These are phyloP conservation scores for Blastomussa wellsi DNA, from an alignment of 92 coral and sea anemone genomes.

Conservation along the genomic window DNA sequence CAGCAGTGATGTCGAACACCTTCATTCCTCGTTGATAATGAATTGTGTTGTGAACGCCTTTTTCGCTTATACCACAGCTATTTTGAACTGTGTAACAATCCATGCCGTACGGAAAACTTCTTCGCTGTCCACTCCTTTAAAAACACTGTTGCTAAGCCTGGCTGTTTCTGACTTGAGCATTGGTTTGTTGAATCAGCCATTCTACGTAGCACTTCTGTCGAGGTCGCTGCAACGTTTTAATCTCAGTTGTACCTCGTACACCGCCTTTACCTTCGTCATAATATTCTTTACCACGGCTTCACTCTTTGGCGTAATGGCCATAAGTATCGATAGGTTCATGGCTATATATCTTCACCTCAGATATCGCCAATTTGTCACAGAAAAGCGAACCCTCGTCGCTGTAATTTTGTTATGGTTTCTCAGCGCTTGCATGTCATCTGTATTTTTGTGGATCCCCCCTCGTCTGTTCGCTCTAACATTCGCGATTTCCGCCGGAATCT, in stretches of 20 bases:
- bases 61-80: neutral
- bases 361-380: conserved; percentile 23
- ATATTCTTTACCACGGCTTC: conserved; percentile 25
- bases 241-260: neutral
- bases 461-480: conserved; percentile 8
- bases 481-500: neutral
- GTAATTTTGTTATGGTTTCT: conserved; percentile 18
- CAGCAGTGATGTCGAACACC: neutral
- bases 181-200: conserved; percentile 27
- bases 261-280: conserved; percentile 9
- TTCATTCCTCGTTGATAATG: neutral
- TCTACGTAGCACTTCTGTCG: conserved; percentile 9
- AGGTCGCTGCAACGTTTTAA: neutral
- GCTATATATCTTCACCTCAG: conserved; percentile 32
- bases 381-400: conserved; percentile 5
- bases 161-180: conserved; percentile 28
- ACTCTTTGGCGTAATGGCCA: conserved; percentile 28
- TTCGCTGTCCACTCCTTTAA: conserved; percentile 4
- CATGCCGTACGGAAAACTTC: conserved; percentile 12
- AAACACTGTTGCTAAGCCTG: conserved; percentile 15
- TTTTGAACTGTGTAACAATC: conserved; percentile 20
- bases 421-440: neutral
- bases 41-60: conserved; percentile 17
- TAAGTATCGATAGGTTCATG: conserved; percentile 22
- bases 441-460: conserved; percentile 9